Percentiles rank a stretch among this genome's conserved stretches.
Evolutionary conservation across 2,888 invertebrate species (phyloP).

Genomic region (Shargacucullia verbasci): DNA sequence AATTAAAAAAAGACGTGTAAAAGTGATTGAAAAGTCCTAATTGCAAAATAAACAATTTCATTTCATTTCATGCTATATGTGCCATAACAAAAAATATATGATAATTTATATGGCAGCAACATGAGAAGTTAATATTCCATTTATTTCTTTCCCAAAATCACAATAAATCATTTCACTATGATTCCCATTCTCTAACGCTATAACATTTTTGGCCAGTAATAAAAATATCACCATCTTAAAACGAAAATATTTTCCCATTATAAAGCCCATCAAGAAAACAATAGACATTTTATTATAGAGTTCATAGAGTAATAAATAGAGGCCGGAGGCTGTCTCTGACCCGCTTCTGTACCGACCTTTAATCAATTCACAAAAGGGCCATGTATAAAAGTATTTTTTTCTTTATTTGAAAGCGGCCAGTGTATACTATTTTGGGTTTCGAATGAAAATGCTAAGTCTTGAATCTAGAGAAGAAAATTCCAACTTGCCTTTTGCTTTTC

Average conservation of each 20-base stretch:
- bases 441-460: slow-evolving; percentile 17
- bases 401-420: background rate
- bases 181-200: no score
- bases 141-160: no score
- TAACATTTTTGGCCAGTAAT: background rate
- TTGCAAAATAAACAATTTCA: no score
- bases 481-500: no score
- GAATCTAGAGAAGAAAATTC: slow-evolving; percentile 7
- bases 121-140: no score
- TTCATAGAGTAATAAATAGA: slow-evolving; percentile 35
- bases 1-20: no score
- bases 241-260: slow-evolving; percentile 14
- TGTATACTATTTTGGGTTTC: slow-evolving; percentile 5
- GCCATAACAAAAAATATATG: no score
- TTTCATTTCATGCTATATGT: no score
- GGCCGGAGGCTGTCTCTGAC: slow-evolving; percentile 17
- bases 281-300: slow-evolving; percentile 32
- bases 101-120: no score
- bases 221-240: slow-evolving; percentile 9
- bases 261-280: slow-evolving; percentile 18
- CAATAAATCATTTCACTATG: no score
- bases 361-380: slow-evolving; percentile 42
- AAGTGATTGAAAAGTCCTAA: no score
- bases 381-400: slow-evolving; percentile 4
- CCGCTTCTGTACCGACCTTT: slow-evolving; percentile 35